phyloP scores from a whole-genome alignment of 1,140 invertebrate species.

The Prorops nasuta region DNA sequence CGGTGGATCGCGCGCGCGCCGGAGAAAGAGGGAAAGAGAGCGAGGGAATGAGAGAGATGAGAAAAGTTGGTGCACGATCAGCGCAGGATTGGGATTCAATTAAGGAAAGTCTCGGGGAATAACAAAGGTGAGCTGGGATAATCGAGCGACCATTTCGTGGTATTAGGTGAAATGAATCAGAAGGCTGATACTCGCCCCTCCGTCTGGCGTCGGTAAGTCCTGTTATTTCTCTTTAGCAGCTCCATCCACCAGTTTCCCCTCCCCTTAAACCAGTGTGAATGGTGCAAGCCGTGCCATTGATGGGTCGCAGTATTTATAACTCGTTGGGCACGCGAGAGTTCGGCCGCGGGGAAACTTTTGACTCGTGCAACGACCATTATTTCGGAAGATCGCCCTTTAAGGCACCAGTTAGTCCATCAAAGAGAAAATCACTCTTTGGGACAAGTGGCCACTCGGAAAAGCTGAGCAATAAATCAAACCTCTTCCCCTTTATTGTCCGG shows the following conservation, averaged over 20 bases:
- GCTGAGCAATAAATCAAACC: slow-evolving; percentile 23
- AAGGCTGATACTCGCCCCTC: neutral
- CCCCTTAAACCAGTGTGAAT: slow-evolving; percentile 29
- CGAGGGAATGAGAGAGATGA: neutral
- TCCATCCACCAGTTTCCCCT: neutral
- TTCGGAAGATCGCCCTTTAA: neutral
- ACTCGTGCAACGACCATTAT: slow-evolving; percentile 12
- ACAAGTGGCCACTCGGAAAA: slow-evolving; percentile 13
- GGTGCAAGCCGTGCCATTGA: slow-evolving; percentile 39
- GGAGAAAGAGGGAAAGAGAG: neutral
- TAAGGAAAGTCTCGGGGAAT: neutral
- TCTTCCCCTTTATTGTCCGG: too few species aligned
- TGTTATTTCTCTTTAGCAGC: neutral
- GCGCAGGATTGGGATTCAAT: neutral
- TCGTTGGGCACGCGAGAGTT: slow-evolving; percentile 22
- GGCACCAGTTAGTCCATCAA: neutral
- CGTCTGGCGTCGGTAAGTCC: neutral
- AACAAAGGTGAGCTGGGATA: neutral
- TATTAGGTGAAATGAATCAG: neutral
- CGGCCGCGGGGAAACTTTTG: slow-evolving; percentile 17
- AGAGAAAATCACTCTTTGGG: slow-evolving; percentile 16
- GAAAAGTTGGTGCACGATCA: neutral
- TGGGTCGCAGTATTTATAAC: slow-evolving; percentile 43
- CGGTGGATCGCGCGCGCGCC: neutral
- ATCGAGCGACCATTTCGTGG: neutral